phyloP scores from a whole-genome alignment of 92 coral and sea anemone genomes.

The Galaxea fascicularis region DNA sequence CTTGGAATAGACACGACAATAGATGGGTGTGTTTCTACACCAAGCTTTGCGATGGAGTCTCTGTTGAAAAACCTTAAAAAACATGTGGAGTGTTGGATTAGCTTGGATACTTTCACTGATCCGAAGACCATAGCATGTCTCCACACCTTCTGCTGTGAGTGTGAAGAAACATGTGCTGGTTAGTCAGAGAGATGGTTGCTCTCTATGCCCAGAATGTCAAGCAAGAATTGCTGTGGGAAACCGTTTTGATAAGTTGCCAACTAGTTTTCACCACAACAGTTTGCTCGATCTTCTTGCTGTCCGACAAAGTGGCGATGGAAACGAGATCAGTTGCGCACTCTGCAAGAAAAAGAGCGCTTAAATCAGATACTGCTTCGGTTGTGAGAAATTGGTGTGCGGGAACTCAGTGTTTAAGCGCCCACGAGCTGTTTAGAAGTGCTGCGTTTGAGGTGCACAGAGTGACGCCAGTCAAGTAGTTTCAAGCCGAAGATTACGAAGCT shows the following conservation, averaged over 20 bases:
- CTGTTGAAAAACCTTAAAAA: background rate
- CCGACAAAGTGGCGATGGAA: slow-evolving; percentile 22
- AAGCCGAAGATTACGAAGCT: slow-evolving; percentile 22
- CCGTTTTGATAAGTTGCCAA: slow-evolving; percentile 4
- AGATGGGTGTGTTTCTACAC: background rate
- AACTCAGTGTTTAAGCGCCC: slow-evolving; percentile 36
- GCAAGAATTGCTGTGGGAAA: slow-evolving; percentile 2
- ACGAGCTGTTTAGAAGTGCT: slow-evolving; percentile 3
- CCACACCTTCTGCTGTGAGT: slow-evolving; percentile 50
- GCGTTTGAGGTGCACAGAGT: slow-evolving; percentile 20
- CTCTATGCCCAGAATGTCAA: slow-evolving; percentile 23
- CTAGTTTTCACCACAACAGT: slow-evolving; percentile 2
- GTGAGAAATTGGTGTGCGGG: slow-evolving; percentile 38
- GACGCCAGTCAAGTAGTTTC: slow-evolving; percentile 13
- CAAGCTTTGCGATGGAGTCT: background rate
- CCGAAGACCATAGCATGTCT: slow-evolving; percentile 37
- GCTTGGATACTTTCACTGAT: slow-evolving; percentile 27
- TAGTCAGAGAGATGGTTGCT: slow-evolving; percentile 13
- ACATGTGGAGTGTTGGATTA: slow-evolving; percentile 25
- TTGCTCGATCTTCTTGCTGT: slow-evolving; percentile 15
- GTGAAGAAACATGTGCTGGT: slow-evolving; percentile 27
- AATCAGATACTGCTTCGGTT: slow-evolving; percentile 37
- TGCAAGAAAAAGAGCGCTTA: slow-evolving; percentile 10
- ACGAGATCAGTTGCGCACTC: background rate
- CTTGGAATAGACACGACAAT: background rate